These are phyloP conservation scores for Phylloscopus trochilus DNA, from an alignment of 2,113 vertebrate species.

Conservation along the genomic window DNA sequence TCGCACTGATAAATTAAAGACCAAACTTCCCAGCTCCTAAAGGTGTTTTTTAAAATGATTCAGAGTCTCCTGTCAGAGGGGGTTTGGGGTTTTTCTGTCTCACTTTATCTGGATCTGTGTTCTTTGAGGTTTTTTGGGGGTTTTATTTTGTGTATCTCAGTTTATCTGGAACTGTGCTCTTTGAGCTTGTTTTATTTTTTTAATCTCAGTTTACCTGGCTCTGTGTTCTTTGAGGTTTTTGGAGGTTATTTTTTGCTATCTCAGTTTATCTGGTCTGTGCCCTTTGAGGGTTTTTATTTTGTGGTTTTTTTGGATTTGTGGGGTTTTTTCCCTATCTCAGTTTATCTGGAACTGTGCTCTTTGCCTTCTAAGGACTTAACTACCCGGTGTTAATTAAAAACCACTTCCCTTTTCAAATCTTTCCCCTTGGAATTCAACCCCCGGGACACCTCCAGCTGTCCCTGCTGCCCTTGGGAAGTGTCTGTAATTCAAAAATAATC, in stretches of 20 bases:
- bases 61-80: not conserved
- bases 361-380: not conserved
- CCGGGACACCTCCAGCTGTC: not conserved
- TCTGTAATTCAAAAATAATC: not conserved
- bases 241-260: not conserved
- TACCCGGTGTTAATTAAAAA: not conserved
- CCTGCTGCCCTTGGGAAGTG: rapidly evolving
- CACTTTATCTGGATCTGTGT: not conserved
- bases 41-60: not conserved
- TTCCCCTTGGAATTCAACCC: not conserved
- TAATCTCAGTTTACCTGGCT: not conserved
- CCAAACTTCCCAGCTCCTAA: not conserved
- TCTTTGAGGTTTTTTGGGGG: not conserved
- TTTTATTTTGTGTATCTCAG: not conserved
- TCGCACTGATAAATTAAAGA: not conserved
- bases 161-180: too few species aligned
- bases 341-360: rapidly evolving
- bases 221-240: not conserved
- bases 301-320: too few species aligned
- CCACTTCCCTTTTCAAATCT: not conserved
- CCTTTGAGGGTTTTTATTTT: too few species aligned
- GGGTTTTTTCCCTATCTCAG: rapidly evolving
- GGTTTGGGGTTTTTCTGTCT: not conserved
- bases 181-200: too few species aligned
- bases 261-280: not conserved